Evolutionary conservation across 2,113 vertebrate species (phyloP).

Genomic region (Lophotis ruficrista): DNA sequence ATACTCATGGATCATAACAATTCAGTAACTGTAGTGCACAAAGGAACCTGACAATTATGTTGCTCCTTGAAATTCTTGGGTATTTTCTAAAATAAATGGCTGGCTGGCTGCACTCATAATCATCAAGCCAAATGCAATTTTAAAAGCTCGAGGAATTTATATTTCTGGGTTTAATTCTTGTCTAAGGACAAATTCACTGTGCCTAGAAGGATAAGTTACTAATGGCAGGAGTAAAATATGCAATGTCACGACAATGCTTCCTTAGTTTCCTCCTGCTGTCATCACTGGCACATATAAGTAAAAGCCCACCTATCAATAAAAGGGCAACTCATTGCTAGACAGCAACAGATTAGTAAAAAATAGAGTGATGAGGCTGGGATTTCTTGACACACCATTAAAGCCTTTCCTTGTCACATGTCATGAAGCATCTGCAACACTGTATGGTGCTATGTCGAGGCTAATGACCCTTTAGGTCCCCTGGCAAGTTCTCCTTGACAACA

Average conservation of each 20-base stretch:
- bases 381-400: slow-evolving; percentile 13
- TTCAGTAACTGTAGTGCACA: not conserved
- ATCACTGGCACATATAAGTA: not conserved
- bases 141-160: not conserved
- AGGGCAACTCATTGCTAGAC: not conserved
- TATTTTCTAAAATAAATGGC: not conserved
- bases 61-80: not conserved
- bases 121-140: not conserved
- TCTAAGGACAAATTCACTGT: not conserved
- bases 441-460: slow-evolving; percentile 34
- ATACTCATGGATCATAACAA: not conserved
- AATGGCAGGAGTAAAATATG: not conserved
- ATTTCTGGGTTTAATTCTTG: not conserved
- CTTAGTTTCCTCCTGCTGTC: not conserved
- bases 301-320: not conserved
- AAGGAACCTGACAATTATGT: not conserved
- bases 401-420: not conserved
- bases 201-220: not conserved
- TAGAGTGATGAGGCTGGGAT: not conserved
- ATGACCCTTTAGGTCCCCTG: slow-evolving; percentile 34
- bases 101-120: not conserved
- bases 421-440: slow-evolving; percentile 47
- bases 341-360: slow-evolving; percentile 8
- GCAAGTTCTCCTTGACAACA: slow-evolving; percentile 53
- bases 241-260: accelerated